Percentiles rank a stretch among this genome's conserved stretches.
phyloP scores from a whole-genome alignment of 2,113 vertebrate genomes.

The Stomatorhinus ivindoensis region DNA sequence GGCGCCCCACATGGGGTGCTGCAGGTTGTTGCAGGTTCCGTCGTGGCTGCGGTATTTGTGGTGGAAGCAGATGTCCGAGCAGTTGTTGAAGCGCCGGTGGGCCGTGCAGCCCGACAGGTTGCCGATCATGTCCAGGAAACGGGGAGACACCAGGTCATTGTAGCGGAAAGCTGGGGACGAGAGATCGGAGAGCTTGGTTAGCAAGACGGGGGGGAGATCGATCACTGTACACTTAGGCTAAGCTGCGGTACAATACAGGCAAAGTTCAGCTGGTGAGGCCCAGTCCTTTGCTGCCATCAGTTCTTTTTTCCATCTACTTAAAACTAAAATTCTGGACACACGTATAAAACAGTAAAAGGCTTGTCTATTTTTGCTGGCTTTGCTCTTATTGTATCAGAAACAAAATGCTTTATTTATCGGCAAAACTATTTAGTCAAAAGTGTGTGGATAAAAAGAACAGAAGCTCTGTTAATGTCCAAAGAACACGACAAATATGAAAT shows the following conservation, averaged over 20 bases:
- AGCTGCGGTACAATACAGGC: background rate
- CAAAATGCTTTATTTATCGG: background rate
- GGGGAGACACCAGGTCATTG: conserved; percentile 94
- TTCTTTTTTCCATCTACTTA: background rate
- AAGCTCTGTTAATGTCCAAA: background rate
- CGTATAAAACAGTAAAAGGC: background rate
- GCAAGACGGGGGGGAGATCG: background rate
- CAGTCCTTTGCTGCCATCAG: background rate
- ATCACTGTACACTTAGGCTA: background rate
- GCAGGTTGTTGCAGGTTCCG: conserved; percentile 95
- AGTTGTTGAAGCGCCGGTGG: conserved; percentile 89
- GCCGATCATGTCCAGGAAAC: conserved; percentile 87
- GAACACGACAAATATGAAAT: background rate
- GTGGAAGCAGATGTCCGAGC: conserved; percentile 96
- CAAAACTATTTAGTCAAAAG: background rate
- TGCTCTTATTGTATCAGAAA: background rate
- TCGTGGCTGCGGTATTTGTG: conserved; percentile 91
- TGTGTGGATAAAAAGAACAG: background rate
- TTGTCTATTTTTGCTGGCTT: background rate
- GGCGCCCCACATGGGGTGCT: conserved; percentile 96
- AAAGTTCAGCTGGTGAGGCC: background rate
- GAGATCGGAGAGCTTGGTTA: background rate
- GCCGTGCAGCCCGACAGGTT: conserved; percentile 93
- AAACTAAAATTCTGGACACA: background rate
- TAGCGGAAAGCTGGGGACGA: conserved; percentile 80